Evolutionary conservation across 1,140 invertebrate species (phyloP).

Genomic region (Apis laboriosa): DNA sequence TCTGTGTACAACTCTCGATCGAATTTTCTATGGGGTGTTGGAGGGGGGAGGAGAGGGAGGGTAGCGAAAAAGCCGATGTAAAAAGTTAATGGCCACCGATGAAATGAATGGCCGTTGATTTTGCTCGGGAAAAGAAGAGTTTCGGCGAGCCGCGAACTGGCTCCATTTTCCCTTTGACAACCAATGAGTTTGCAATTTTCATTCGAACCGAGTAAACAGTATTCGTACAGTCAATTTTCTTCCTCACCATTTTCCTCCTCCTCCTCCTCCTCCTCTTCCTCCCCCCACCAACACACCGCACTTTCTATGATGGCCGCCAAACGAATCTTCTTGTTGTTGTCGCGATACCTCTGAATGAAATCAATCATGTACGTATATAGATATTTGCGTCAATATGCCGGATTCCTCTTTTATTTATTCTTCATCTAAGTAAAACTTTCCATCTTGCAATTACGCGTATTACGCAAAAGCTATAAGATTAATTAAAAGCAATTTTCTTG

Average conservation of each 20-base stretch:
- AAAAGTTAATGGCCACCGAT: conserved; percentile 7
- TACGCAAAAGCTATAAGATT: too few relatives aligned
- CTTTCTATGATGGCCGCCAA: not conserved
- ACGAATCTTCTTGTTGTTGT: too few relatives aligned
- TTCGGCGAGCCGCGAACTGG: not conserved
- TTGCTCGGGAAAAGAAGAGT: not conserved
- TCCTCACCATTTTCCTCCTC: not conserved
- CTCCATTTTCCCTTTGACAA: not conserved
- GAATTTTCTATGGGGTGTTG: not conserved
- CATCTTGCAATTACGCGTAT: too few relatives aligned
- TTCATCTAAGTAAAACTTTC: too few relatives aligned
- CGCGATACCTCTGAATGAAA: too few relatives aligned
- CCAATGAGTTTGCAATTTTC: not conserved
- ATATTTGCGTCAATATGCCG: too few relatives aligned
- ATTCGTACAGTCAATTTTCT: not conserved
- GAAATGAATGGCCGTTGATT: not conserved
- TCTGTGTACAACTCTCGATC: not conserved
- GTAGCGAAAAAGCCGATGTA: fast-evolving
- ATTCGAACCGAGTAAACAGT: not conserved
- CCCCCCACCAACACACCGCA: too few relatives aligned
- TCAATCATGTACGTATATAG: too few relatives aligned
- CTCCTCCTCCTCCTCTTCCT: too few relatives aligned
- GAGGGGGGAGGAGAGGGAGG: too few relatives aligned
- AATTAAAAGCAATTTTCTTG: too few relatives aligned
- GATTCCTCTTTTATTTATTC: too few relatives aligned